These are phyloP conservation scores for Halichondria panicea DNA, from an alignment of 37 sponge, comb jelly and placozoan species.

Conservation along the genomic window DNA sequence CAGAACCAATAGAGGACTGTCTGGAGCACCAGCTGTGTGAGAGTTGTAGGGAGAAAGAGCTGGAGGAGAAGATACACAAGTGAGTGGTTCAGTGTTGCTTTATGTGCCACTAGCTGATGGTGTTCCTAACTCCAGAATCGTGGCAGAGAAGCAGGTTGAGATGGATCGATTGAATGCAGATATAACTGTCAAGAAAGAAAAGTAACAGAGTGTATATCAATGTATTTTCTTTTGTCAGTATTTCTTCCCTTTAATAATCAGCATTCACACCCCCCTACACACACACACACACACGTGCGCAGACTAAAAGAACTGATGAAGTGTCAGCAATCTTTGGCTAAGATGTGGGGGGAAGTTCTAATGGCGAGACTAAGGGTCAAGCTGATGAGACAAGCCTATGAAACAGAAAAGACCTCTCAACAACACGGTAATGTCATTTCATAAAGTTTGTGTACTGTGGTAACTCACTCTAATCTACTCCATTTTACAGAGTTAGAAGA, in stretches of 20 bases:
- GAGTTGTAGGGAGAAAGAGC: too few species aligned
- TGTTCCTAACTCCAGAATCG: too few species aligned
- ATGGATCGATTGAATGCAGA: too few species aligned
- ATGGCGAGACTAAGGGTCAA: background rate
- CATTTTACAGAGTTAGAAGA: slow-evolving; percentile 18
- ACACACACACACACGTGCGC: background rate
- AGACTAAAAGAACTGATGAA: slow-evolving; percentile 10
- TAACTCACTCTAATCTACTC: background rate
- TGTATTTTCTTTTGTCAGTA: background rate
- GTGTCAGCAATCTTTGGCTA: slow-evolving; percentile 4
- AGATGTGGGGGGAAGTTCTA: background rate
- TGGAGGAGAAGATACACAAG: too few species aligned
- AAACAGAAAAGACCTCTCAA: background rate
- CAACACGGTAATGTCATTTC: background rate
- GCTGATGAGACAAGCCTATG: background rate
- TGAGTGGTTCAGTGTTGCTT: too few species aligned
- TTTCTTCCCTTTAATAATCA: background rate
- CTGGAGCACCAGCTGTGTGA: too few species aligned
- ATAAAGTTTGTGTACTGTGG: background rate
- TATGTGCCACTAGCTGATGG: too few species aligned
- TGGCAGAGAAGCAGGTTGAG: too few species aligned
- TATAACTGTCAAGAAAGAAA: too few species aligned
- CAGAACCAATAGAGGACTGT: too few species aligned
- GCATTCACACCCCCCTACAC: background rate
- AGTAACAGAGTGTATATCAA: too few species aligned